phyloP scores from a whole-genome alignment of 2,113 vertebrate species.

The Zapornia atra region DNA sequence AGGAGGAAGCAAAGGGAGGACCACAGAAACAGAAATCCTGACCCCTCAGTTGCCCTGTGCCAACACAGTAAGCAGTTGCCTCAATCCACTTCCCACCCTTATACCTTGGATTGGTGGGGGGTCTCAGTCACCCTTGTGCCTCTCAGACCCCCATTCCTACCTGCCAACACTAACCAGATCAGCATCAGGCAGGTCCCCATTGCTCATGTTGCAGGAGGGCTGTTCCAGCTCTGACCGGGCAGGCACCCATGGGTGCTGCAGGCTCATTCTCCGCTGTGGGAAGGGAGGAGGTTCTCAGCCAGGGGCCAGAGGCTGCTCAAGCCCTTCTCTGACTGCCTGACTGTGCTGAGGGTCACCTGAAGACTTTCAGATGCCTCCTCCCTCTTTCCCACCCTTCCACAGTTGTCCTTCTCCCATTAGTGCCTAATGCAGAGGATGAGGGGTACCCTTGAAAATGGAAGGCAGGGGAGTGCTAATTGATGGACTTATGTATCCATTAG shows the following conservation, averaged over 20 bases:
- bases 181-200: neutral
- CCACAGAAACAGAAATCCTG: neutral
- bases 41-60: neutral
- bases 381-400: neutral
- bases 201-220: neutral
- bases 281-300: neutral
- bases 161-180: slow-evolving; percentile 47
- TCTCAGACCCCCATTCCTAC: neutral
- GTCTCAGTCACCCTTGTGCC: neutral
- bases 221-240: neutral
- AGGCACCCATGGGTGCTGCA: slow-evolving; percentile 41
- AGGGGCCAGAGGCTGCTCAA: neutral
- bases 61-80: neutral
- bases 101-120: fast-evolving
- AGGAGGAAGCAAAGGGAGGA: neutral
- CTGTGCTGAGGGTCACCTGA: neutral
- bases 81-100: neutral
- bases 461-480: neutral
- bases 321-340: neutral
- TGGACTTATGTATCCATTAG: neutral
- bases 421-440: neutral
- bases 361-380: neutral
- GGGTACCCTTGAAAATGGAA: neutral
- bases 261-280: neutral
- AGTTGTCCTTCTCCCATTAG: neutral